Percentiles rank a stretch among this genome's conserved stretches.
Evolutionary conservation across 2,888 invertebrate genomes (phyloP).

Genomic region (Helleia helle): DNA sequence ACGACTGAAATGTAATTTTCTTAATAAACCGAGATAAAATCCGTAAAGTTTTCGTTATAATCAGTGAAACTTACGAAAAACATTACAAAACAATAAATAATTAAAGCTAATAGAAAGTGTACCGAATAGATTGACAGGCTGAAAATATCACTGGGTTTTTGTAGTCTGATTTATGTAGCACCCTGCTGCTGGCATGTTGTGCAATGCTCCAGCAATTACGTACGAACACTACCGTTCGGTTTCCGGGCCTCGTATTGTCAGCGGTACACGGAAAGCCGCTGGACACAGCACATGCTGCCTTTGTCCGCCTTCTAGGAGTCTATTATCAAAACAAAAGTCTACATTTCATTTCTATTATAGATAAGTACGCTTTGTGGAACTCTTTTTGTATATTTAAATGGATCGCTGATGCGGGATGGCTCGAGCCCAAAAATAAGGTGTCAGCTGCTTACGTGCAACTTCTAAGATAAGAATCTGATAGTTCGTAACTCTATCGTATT

Average conservation of each 20-base stretch:
- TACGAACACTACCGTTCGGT: slow-evolving; percentile 36
- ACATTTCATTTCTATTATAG: slow-evolving; percentile 3
- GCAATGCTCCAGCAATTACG: slow-evolving; percentile 13
- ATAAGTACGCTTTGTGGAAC: slow-evolving; percentile 1
- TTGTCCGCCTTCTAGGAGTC: slow-evolving; percentile 6
- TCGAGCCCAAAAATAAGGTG: no score
- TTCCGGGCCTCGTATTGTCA: slow-evolving; percentile 36
- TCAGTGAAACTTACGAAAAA: no score
- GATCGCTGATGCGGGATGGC: no score
- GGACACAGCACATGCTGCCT: slow-evolving; percentile 14
- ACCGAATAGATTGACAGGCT: background rate
- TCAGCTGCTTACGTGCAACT: no score
- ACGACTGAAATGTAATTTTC: no score
- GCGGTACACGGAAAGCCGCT: slow-evolving; percentile 37
- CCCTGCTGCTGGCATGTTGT: slow-evolving; percentile 24
- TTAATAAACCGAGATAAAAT: no score
- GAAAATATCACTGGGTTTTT: slow-evolving; percentile 10
- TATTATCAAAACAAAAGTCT: slow-evolving; percentile 6
- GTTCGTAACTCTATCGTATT: no score
- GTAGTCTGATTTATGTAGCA: slow-evolving; percentile 34
- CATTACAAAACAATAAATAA: no score
- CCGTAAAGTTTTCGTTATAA: no score
- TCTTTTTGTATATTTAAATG: background rate
- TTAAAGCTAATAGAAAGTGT: background rate
- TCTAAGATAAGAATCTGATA: no score